A percentile compares a stretch with the other conserved stretches of the same genome.
phyloP scores from a whole-genome alignment of 2,797 vertebrate species.

The Myioborus melanocephalus region DNA sequence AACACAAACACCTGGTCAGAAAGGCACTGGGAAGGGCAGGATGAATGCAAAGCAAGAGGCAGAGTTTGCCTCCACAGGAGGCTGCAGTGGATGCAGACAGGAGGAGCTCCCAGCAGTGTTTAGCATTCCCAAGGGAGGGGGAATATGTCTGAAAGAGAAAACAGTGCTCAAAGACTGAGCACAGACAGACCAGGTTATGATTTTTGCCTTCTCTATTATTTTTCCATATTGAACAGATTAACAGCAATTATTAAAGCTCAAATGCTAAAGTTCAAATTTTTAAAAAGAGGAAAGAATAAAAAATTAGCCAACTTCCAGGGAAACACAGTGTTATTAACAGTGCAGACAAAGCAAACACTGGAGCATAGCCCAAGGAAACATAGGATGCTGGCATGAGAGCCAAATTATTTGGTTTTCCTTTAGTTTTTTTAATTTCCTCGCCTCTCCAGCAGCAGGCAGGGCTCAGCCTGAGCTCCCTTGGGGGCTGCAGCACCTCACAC shows the following conservation, averaged over 20 bases:
- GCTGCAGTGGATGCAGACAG: neutral
- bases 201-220: neutral
- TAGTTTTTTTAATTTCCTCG: neutral
- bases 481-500: neutral
- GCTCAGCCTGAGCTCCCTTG: neutral
- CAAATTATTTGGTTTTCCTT: neutral
- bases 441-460: neutral
- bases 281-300: neutral
- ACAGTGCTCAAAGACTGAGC: neutral
- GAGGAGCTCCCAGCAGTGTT: neutral
- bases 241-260: neutral
- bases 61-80: neutral
- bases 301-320: neutral
- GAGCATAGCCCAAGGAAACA: constrained; percentile 17
- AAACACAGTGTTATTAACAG: neutral
- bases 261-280: neutral
- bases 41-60: neutral
- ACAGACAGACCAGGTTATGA: neutral
- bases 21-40: neutral
- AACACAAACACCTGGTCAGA: neutral
- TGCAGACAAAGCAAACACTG: neutral
- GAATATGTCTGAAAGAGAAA: neutral
- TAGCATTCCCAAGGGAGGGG: neutral
- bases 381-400: neutral
- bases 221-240: neutral